Base-by-base conservation (phyloP, 2,113 vertebrate genomes). In the Gallinago jamesoni region DNA sequence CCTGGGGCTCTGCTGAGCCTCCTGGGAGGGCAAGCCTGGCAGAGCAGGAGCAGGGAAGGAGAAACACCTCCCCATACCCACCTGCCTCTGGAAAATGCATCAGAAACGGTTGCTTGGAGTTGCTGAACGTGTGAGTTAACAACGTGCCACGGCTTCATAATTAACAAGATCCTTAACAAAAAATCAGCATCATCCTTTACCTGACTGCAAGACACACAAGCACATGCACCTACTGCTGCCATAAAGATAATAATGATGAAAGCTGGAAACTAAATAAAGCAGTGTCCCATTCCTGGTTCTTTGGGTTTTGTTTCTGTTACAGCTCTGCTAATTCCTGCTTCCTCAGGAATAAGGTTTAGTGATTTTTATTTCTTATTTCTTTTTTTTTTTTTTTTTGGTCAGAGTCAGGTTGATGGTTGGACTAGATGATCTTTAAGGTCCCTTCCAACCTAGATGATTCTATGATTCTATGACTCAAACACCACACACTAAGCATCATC, bases 231-330 rank as follows among this genome's bases (percentile, higher is more conserved):
- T 20, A 3, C 37, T 45, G 10, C 25, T 12, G 30, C 67, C 31
- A 2, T 43, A 47, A 79, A 16, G 11, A 14, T 9, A 39, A 9
- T 12, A 22, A 30, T 4, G 5, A 21, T 3, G 24, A 13, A 7
- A 47, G 56, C 14, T 28, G 8, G 50, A 56, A 84, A 39, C 35
- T 7, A n/a, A 68, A 45, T 25, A 33, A 59, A 79, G 48, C 70
- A 16, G 31, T 0, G 1, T 79, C 39, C 39, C 24, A 5, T 60
- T 60, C 59, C 67, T 12, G 25, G 3, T 2, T 0, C 31, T 67
- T 43, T 45, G 47, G 57, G 28, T 52, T 69, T 52, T 17, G 2
- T 47, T 63, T 63, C 70, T 11, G 0, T 45, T 22, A 31, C 63
- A 74, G 7, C 20, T 37, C n/a, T 10, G 43, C 41, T 23, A 43